phyloP scores from a whole-genome alignment of 2,888 invertebrate genomes.

The Rhamnusium bicolor region DNA sequence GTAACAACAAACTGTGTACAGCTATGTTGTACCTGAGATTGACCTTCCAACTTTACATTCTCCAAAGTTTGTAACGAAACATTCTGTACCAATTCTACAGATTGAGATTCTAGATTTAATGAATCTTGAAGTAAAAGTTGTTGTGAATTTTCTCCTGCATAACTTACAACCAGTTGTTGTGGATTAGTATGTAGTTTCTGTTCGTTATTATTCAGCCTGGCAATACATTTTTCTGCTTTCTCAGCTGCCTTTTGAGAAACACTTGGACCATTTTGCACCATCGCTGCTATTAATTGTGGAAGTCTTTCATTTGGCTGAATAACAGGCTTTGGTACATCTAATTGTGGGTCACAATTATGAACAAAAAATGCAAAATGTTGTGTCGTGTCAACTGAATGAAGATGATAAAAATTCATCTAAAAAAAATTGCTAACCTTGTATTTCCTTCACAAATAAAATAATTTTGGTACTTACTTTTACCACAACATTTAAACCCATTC shows the following conservation, averaged over 20 bases:
- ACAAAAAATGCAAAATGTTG: slow-evolving; percentile 66
- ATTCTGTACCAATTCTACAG: slow-evolving; percentile 49
- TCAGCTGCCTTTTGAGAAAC: slow-evolving; percentile 57
- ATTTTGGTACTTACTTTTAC: slow-evolving; percentile 64
- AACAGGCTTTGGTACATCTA: slow-evolving; percentile 61
- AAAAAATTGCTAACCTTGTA: slow-evolving; percentile 19
- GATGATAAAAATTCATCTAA: slow-evolving; percentile 68
- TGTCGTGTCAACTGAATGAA: slow-evolving; percentile 63
- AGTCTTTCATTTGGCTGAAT: slow-evolving; percentile 62
- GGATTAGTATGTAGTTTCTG: background rate
- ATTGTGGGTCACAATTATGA: slow-evolving; percentile 66
- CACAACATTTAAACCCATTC: slow-evolving; percentile 67
- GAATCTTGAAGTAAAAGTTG: slow-evolving; percentile 27
- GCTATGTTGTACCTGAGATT: slow-evolving; percentile 49
- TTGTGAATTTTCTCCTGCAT: slow-evolving; percentile 31
- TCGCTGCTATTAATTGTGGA: slow-evolving; percentile 65
- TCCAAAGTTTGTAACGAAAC: slow-evolving; percentile 61
- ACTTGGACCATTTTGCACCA: slow-evolving; percentile 65
- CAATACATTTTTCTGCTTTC: slow-evolving; percentile 48
- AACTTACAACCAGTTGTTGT: slow-evolving; percentile 22
- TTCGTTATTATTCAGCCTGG: slow-evolving; percentile 36
- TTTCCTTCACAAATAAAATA: background rate
- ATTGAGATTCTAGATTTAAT: slow-evolving; percentile 37
- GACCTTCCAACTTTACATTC: slow-evolving; percentile 60
- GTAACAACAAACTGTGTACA: slow-evolving; percentile 62